A percentile compares a stretch with the other conserved stretches of the same genome.
These are phyloP conservation scores for Orientallactaga sibirica DNA, from an alignment of 2,797 vertebrate species.

Conservation along the genomic window DNA sequence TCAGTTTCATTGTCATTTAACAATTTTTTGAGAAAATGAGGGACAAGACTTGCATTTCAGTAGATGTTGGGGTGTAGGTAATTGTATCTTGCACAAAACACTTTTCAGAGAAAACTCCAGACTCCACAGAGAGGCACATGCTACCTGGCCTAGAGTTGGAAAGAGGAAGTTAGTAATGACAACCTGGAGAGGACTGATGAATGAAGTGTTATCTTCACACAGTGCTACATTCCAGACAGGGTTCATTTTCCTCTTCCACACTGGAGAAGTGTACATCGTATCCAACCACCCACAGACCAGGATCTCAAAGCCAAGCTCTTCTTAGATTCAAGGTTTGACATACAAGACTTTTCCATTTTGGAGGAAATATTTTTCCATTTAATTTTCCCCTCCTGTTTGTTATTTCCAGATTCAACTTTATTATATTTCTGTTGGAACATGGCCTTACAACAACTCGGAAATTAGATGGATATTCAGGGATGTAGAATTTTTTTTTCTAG, in stretches of 20 bases:
- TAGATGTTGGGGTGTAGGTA: not conserved
- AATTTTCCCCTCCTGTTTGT: conserved; percentile 60
- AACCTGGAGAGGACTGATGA: not conserved
- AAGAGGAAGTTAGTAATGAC: not conserved
- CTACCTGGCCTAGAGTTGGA: not conserved
- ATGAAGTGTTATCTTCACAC: not conserved
- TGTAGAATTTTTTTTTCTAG: conserved; percentile 37
- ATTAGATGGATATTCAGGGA: conserved; percentile 1
- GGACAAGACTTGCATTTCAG: not conserved
- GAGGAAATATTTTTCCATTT: conserved; percentile 67
- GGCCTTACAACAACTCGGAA: conserved; percentile 60
- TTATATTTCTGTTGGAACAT: conserved; percentile 59
- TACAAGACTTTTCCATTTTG: conserved; percentile 62
- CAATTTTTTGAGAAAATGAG: not conserved
- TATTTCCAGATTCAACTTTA: conserved; percentile 63
- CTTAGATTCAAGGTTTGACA: conserved; percentile 63
- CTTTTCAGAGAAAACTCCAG: not conserved
- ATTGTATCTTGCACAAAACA: not conserved
- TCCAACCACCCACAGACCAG: not conserved
- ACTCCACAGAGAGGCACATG: not conserved
- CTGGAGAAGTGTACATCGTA: conserved; percentile 26
- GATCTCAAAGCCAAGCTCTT: conserved; percentile 59
- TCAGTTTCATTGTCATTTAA: not conserved
- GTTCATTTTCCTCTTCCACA: not conserved
- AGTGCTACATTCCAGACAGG: not conserved